Base-by-base conservation (phyloP, 35 echinoderm and acorn worm genomes). In the Apostichopus parvimensis region DNA sequence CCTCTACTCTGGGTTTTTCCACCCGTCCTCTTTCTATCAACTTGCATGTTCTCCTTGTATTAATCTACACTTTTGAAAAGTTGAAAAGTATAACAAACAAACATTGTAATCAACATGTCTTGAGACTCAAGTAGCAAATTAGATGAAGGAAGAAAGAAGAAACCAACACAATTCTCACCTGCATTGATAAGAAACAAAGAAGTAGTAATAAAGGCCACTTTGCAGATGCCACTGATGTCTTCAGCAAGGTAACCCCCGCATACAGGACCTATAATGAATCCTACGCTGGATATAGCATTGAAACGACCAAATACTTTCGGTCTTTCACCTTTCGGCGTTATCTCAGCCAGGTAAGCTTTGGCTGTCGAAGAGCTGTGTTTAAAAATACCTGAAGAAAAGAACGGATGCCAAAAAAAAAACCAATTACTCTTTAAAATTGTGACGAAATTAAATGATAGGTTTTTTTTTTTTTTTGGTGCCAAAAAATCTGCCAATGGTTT, bases 181-280 rank as follows among this genome's bases (percentile, higher is more conserved):
- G 92, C 92, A 90, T 94, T 93, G 17, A 94, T 1, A 34, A 93
- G 71, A 88, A 96, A 98, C 18, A 94, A 58, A 2, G 76, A 45
- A 6, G 95, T 79, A 8, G 97, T 94, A 5, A 86, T 34, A 0
- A 91, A 82, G 45, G 94, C 91, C 13, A 98, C 97, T 57, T 25
- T 79, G 60, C 66, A 85, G 88, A 98, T 96, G 18, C 93, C 94
- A 4, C 87, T 87, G 24, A 93, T 92, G 23, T 70, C 79, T 53
- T 98, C 97, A 1, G 97, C 90, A 2, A 98, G 87, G 73, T 98
- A 87, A 15, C 97, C 97, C 3, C 97, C 97, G 54, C 92, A 68
- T 5, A 96, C 75, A 0, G 97, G 97, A 26, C 97, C 97, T 9
- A 98, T 91, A 24, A 98, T 98, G 83, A 98, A 98, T 14, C 97